Evolutionary conservation across 2,888 invertebrate genomes (phyloP), one percentile per base, ranked within the genome.

Genomic region (Drosophila paramelanica): DNA sequence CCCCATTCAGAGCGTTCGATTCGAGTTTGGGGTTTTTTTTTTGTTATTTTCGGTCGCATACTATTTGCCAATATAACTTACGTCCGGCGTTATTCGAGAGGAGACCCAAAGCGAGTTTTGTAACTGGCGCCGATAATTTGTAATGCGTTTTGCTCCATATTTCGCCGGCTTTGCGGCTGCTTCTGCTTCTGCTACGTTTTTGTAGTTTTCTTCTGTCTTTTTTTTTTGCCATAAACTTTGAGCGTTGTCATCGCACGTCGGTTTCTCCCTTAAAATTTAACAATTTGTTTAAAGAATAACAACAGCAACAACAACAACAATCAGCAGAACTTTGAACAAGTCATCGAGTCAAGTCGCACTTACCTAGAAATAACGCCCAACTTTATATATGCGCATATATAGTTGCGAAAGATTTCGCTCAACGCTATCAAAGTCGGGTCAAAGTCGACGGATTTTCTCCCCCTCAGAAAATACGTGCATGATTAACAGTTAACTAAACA

Each of bases 51-150:
- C 25, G 41, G 31, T 69, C 60, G 23, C 60, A 25, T 43, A 27
- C 5, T 77, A 43, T 67, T 73, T 72, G 72, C 58, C 73, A 55
- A 73, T 68, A 73, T n/a, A n/a, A 58, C 73, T 62, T 56, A 53
- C 38, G 57, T 36, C 31, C 10, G 42, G 13, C 59, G 73, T 43
- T 64, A 70, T 58, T 58, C 38, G 55, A 57, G 57, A 39, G 45
- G 13, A 33, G 33, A 0, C 11, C 11, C 33, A 33, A 33, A 33
- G 33, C 33, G 11, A 11, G 33, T 33, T 33, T 33, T 33, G 65
- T 47, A 62, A 68, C 59, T 73, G 66, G 68, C 49, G 55, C 38
- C 78, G 62, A 77, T 79, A 79, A 72, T 77, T 68, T 77, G 58
- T 62, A 76, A 77, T 79, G 62, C 62, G 66, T 62, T 68, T 58